phyloP scores from a whole-genome alignment of 2,113 vertebrate genomes.

The Bettongia penicillata region DNA sequence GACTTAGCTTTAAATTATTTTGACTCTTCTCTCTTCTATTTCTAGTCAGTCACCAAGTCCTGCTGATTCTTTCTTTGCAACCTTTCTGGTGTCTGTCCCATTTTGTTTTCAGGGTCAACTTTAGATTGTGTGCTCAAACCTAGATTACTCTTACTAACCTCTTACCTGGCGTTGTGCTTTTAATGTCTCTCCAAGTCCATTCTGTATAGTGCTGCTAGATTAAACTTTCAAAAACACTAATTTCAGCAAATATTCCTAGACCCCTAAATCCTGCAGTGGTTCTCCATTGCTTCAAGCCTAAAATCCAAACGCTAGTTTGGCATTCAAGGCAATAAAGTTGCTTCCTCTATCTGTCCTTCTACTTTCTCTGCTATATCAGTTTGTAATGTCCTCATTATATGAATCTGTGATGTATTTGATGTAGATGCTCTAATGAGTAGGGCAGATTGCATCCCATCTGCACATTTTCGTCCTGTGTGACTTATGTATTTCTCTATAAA shows the following conservation, averaged over 20 bases:
- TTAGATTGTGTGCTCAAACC: not conserved
- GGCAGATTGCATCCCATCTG: not conserved
- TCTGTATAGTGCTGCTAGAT: not conserved
- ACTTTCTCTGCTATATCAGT: not conserved
- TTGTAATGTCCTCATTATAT: not conserved
- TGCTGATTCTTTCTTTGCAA: not conserved
- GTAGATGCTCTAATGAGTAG: not conserved
- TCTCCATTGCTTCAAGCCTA: not conserved
- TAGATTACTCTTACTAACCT: not conserved
- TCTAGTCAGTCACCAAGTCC: not conserved
- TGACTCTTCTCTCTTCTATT: not conserved
- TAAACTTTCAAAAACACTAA: not conserved
- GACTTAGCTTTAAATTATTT: not conserved
- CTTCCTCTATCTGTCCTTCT: not conserved
- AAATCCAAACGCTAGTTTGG: not conserved
- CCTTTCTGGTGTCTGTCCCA: not conserved
- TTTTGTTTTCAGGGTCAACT: not conserved
- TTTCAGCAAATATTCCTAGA: not conserved
- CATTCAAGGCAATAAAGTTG: not conserved
- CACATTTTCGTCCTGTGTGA: not conserved
- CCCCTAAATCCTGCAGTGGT: not conserved
- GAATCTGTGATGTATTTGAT: not conserved
- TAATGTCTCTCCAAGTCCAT: not conserved
- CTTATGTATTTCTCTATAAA: not conserved
- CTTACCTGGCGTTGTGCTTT: not conserved